Evolutionary conservation across 1,140 invertebrate genomes (phyloP), one percentile per base, ranked within the genome.

Genomic region (Orchestia grillus): DNA sequence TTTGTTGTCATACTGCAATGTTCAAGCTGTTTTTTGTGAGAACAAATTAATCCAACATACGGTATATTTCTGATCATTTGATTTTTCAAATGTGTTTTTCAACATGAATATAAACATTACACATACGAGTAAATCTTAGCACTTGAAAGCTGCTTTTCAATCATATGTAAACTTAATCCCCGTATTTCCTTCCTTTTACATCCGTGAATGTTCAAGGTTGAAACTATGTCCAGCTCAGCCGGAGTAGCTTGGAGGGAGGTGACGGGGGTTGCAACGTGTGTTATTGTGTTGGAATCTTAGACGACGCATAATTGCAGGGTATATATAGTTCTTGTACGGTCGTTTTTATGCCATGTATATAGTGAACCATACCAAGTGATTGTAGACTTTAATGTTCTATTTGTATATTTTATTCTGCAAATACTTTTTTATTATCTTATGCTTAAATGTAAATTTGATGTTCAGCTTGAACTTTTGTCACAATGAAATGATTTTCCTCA

Each of bases 331-430:
- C 43, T 94, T 94, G 92, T 94, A 94, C 92, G 92, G 43, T 45
- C 43, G 43, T 94, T 45, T 94, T 94, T 44, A 94, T 94, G 92
- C 92, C 92, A n/a, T 94, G 92, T 94, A 94, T 94, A 94, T 94
- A 94, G 41, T 94, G 92, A 94, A 45, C 43, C 44, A 45, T 94
- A 94, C 44, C 43, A 94, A 47, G 92, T 94, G 92, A 94, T 94
- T 94, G 92, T 94, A 94, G 92, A 94, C 92, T 94, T 94, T 94
- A 94, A 45, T 94, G 92, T 94, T 94, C 92, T 94, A 94, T 94
- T 94, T 94, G 92, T 94, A 94, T 94, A 94, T 94, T 44, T 94
- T 94, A 94, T 94, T 94, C 43, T 94, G 92, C 36, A 94, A 94
- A 45, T 45, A 45, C 92, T 45, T 94, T 94, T 94, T 94, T 94